Percentiles rank a stretch among this genome's conserved stretches.
Conservation (phyloP, 2,113 vertebrate genomes). For the Symphodus melops region DNA sequence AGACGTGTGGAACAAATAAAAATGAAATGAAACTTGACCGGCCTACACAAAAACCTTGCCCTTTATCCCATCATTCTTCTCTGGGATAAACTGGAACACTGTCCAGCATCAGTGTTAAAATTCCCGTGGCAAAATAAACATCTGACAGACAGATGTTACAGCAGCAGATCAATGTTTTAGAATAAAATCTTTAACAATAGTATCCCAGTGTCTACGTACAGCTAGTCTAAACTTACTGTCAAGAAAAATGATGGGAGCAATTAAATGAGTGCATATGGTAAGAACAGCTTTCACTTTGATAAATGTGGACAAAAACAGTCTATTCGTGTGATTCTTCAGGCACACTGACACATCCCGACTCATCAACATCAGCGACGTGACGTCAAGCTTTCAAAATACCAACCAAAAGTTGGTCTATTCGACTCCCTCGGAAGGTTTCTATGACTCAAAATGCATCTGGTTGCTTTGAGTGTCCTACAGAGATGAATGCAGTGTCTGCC, state of each 20-base stretch:
- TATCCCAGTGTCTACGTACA: neutral
- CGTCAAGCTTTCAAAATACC: neutral
- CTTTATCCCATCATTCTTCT: too few species aligned
- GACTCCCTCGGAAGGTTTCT: constrained; percentile 5
- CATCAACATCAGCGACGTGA: neutral
- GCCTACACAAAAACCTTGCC: too few species aligned
- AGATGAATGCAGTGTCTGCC: constrained; percentile 16
- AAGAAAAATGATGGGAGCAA: neutral
- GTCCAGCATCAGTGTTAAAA: too few species aligned
- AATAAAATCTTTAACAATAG: too few species aligned
- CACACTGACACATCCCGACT: neutral
- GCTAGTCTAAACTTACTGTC: neutral
- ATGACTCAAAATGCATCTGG: constrained; percentile 22
- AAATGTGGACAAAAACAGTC: neutral
- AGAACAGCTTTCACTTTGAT: neutral
- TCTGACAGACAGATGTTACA: too few species aligned
- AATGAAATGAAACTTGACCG: too few species aligned
- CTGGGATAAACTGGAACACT: too few species aligned
- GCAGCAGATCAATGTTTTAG: too few species aligned
- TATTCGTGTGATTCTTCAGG: neutral
- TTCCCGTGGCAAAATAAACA: too few species aligned
- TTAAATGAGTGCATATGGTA: neutral
- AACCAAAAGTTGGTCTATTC: neutral
- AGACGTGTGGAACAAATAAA: too few species aligned
- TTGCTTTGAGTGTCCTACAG: constrained; percentile 10